phyloP scores from a whole-genome alignment of 2,797 vertebrate species.

The Esox masquinongy region DNA sequence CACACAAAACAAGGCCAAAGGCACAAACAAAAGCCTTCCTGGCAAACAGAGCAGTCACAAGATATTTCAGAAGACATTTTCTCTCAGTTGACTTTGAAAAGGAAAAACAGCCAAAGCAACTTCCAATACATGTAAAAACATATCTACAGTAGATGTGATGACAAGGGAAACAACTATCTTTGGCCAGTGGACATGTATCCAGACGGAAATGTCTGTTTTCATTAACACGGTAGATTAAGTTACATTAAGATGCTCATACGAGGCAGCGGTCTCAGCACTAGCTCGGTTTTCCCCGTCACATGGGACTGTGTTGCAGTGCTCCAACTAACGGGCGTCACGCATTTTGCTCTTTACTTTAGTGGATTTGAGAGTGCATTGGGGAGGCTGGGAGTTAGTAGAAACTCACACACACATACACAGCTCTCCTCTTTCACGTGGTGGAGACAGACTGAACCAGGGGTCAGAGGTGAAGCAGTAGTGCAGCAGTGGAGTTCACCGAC shows the following conservation, averaged over 20 bases:
- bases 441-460: slow-evolving; percentile 48
- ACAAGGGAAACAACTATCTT: slow-evolving; percentile 4
- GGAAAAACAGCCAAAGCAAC: not conserved
- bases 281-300: slow-evolving; percentile 38
- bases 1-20: not conserved
- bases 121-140: not conserved
- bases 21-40: not conserved
- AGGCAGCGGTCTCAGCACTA: slow-evolving; percentile 4
- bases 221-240: not conserved
- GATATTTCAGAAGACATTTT: not conserved
- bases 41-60: not conserved
- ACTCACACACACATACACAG: not conserved
- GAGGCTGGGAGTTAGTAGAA: not conserved
- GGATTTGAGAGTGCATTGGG: not conserved
- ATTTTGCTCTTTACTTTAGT: slow-evolving; percentile 1
- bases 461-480: slow-evolving; percentile 20
- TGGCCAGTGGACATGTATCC: not conserved
- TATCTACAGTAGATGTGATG: not conserved
- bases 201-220: not conserved
- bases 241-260: slow-evolving; percentile 9
- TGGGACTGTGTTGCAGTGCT: slow-evolving; percentile 51
- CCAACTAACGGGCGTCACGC: slow-evolving; percentile 34
- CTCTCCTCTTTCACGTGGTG: slow-evolving; percentile 47
- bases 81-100: not conserved
- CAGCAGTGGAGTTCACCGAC: not conserved